A percentile compares a stretch with the other conserved stretches of the same genome.
Conservation (phyloP, 2,797 vertebrate genomes). For the Oreonectes daqikongensis region DNA sequence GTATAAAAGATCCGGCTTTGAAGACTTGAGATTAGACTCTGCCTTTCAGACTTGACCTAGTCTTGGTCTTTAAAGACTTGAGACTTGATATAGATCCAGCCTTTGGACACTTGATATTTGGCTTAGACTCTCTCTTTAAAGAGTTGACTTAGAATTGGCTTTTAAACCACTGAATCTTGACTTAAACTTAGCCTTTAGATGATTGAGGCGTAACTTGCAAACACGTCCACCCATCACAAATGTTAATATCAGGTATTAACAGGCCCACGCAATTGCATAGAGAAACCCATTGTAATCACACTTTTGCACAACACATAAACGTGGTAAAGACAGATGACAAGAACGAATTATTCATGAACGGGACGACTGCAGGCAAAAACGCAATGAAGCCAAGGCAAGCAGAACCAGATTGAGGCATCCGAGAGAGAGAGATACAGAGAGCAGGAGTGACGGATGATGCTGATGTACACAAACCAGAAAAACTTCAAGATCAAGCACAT, state of each 20-base stretch:
- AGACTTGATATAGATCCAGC: not conserved
- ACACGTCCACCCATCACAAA: not conserved
- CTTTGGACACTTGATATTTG: too few relatives aligned
- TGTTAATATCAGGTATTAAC: constrained; percentile 5
- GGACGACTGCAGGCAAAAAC: constrained; percentile 50
- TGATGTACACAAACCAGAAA: constrained; percentile 60
- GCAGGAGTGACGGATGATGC: constrained; percentile 56
- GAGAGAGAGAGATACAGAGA: constrained; percentile 62
- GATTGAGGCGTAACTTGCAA: too few relatives aligned
- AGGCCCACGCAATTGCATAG: not conserved
- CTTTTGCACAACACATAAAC: constrained; percentile 34
- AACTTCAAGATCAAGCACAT: constrained; percentile 77
- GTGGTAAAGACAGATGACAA: constrained; percentile 36
- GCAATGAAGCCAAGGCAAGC: constrained; percentile 49
- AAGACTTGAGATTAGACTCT: too few relatives aligned
- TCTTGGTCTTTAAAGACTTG: too few relatives aligned
- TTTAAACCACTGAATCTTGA: not conserved
- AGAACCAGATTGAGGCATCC: constrained; percentile 51
- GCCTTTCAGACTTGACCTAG: too few relatives aligned
- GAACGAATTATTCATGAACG: constrained; percentile 29
- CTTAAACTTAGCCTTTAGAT: not conserved
- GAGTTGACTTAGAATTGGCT: not conserved
- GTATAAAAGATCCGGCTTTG: too few relatives aligned
- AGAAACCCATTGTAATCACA: not conserved
- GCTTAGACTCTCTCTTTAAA: not conserved